Evolutionary conservation across 2,113 vertebrate genomes (phyloP), one percentile per base, ranked within the genome.

Genomic region (Bagarius yarrelli): DNA sequence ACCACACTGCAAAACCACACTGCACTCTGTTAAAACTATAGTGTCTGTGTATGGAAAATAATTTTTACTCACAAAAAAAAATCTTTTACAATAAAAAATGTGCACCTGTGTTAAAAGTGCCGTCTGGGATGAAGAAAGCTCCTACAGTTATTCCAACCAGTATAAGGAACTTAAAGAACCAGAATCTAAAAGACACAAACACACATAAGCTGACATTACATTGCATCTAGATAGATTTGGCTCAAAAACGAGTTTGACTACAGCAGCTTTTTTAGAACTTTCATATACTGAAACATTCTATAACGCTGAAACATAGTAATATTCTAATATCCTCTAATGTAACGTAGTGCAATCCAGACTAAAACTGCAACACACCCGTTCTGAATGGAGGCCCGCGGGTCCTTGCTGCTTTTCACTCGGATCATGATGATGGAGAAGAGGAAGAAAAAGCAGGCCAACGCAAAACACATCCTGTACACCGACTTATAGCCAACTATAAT

Each of bases 81-180:
- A 55, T 25, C 40, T 44, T 52, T 30, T 30, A 52, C 64, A 52
- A 3, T 8, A 18, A 71, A 47, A 52, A 60, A 36, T 9, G 9
- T 25, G 52, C 91, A 98, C 97, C 92, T 53, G 93, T 85, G 23
- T 90, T 93, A 89, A 98, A 98, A 53, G 77, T 34, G 21, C 95
- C 95, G 0, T 96, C 93, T 0, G 96, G 97, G 80, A 98, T 98
- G 89, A 96, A 98, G 91, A 98, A 98, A 19, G 96, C 95, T 0
- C 97, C 96, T 81, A 98, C 96, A 0, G 94, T 95, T 85, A 98
- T 92, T 12, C 95, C 96, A 71, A 97, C 88, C 64, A 98, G 89
- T 79, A 93, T 2, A 84, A 98, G 92, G 83, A 98, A 95, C 87
- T 98, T 98, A 89, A 98, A 94, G 91, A 98, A 96, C 97, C 97